Conservation (phyloP, 2,888 invertebrate species). For the Julus scandinavius region DNA sequence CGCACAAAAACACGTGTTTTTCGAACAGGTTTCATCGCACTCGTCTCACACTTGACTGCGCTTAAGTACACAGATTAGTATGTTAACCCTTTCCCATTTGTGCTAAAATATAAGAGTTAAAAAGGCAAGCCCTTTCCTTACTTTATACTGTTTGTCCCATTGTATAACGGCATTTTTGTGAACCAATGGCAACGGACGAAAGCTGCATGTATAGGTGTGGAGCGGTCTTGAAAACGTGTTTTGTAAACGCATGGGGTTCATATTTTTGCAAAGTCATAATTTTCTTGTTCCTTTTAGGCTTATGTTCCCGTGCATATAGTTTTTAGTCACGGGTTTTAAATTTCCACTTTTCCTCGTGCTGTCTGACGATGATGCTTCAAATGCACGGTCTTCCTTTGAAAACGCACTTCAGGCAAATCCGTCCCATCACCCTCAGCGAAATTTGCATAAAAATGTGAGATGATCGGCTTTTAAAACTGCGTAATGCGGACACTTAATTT, state of each 20-base stretch:
- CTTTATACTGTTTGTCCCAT: neutral
- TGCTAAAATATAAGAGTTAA: neutral
- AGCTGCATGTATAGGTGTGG: neutral
- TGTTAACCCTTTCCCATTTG: conserved; percentile 29
- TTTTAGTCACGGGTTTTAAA: conserved; percentile 29
- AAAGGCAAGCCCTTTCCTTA: conserved; percentile 34
- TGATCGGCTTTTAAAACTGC: neutral
- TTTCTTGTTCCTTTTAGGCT: neutral
- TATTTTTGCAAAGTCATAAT: conserved; percentile 36
- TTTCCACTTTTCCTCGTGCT: neutral
- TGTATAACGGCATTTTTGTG: neutral
- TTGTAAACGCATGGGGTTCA: conserved; percentile 4
- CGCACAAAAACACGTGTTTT: conserved; percentile 4
- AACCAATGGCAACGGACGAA: neutral
- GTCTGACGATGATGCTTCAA: conserved; percentile 19
- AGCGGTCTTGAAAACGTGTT: neutral
- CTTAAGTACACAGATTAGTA: conserved; percentile 34
- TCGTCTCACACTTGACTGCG: conserved; percentile 28
- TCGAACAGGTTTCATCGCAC: conserved; percentile 35
- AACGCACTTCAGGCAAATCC: neutral
- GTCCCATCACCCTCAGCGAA: neutral
- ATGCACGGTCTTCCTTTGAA: conserved; percentile 13
- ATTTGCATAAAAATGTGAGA: conserved; percentile 25
- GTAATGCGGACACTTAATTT: neutral
- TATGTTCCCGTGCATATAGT: neutral